These are phyloP conservation scores for Smutsia temminckii DNA, from an alignment of 2,797 vertebrate genomes.

Conservation along the genomic window DNA sequence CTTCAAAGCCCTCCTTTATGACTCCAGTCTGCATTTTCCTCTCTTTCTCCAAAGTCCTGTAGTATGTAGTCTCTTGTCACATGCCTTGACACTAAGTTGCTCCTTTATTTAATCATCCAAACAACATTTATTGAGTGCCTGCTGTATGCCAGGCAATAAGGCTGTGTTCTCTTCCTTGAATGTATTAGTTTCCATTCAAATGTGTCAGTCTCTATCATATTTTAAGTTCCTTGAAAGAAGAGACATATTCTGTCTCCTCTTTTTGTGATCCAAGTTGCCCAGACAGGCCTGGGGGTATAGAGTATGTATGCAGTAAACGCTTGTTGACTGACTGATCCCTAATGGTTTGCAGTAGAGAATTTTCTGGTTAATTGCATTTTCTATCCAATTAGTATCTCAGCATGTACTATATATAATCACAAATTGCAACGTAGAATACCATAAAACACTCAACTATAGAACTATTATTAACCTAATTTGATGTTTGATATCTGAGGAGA, in stretches of 20 bases:
- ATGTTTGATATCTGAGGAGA: slow-evolving; percentile 4
- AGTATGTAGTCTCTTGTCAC: neutral
- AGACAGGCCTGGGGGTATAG: neutral
- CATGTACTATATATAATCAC: neutral
- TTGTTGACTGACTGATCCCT: slow-evolving; percentile 51
- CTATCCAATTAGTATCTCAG: slow-evolving; percentile 55
- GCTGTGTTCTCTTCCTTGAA: neutral
- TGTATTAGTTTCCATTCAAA: slow-evolving; percentile 15
- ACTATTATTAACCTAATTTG: slow-evolving; percentile 25
- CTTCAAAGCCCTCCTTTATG: neutral
- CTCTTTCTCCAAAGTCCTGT: neutral
- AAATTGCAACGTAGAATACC: slow-evolving; percentile 37
- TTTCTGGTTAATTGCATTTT: slow-evolving; percentile 51
- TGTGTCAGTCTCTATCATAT: neutral
- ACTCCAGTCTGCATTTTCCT: neutral
- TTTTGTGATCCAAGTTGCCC: neutral
- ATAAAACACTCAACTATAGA: slow-evolving; percentile 17
- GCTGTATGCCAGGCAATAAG: neutral
- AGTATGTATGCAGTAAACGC: neutral
- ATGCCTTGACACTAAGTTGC: neutral
- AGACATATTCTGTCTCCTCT: neutral
- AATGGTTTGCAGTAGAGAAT: slow-evolving; percentile 3
- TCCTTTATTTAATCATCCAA: neutral
- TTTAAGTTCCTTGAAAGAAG: neutral
- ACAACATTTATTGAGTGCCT: neutral